A percentile compares a stretch with the other conserved stretches of the same genome.
Evolutionary conservation across 1,140 invertebrate genomes (phyloP).

Genomic region (Drosophila parvula): DNA sequence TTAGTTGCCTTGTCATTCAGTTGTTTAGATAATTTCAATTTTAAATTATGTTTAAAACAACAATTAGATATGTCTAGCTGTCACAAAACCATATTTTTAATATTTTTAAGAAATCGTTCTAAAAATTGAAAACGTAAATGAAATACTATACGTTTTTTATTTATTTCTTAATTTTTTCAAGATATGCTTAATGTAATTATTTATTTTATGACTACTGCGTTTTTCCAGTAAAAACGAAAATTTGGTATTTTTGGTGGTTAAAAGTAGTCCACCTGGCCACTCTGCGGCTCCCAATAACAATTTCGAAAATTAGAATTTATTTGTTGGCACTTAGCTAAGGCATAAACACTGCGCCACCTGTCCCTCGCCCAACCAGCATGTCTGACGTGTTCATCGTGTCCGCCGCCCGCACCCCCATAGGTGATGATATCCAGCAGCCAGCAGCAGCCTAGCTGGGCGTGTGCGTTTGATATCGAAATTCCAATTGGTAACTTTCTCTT

Average conservation of each 20-base stretch:
- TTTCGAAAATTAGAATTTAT: constrained; percentile 47
- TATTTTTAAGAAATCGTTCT: no score
- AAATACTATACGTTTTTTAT: no score
- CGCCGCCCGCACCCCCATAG: constrained; percentile 84
- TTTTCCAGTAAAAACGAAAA: background rate
- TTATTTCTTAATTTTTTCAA: no score
- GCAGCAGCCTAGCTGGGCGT: constrained; percentile 3
- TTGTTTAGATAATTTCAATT: no score
- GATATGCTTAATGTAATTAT: no score
- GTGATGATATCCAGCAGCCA: constrained; percentile 46
- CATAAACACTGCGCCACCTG: constrained; percentile 2
- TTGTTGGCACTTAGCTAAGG: constrained; percentile 9
- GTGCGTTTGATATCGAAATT: constrained; percentile 26
- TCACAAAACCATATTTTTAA: no score
- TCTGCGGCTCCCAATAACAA: constrained; percentile 14
- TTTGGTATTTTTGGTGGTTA: no score
- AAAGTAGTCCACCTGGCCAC: constrained; percentile 16
- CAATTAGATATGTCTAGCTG: no score
- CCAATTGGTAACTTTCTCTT: constrained; percentile 69
- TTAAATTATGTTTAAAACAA: no score
- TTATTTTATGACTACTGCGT: background rate
- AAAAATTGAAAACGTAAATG: no score
- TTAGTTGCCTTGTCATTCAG: background rate
- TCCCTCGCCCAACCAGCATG: constrained; percentile 21
- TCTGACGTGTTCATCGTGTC: constrained; percentile 84